phyloP scores from a whole-genome alignment of 2,797 vertebrate species.

The Enteromius viviparus region DNA sequence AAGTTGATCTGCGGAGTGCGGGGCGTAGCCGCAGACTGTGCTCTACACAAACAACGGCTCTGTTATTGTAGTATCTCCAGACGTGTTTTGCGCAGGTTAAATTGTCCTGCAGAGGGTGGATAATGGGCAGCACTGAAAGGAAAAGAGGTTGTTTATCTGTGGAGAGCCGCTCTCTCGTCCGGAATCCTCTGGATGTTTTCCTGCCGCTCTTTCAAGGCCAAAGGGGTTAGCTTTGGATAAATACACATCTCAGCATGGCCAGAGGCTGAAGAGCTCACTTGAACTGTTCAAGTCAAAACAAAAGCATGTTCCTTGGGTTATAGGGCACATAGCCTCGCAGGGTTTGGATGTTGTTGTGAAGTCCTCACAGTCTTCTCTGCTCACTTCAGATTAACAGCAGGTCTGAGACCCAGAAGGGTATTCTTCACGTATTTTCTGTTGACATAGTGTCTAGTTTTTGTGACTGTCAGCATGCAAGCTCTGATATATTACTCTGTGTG shows the following conservation, averaged over 20 bases:
- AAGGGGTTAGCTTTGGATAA: constrained; percentile 10
- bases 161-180: neutral
- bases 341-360: neutral
- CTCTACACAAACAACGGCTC: constrained; percentile 13
- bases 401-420: neutral
- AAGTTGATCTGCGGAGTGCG: neutral
- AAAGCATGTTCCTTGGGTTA: constrained; percentile 2
- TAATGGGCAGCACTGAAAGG: neutral
- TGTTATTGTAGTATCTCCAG: constrained; percentile 7
- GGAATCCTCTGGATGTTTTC: neutral
- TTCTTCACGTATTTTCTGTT: neutral
- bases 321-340: neutral
- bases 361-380: neutral
- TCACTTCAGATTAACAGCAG: neutral
- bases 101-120: neutral
- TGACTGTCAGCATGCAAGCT: neutral
- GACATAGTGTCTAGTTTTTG: too few species aligned
- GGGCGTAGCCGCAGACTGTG: neutral
- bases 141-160: constrained; percentile 21
- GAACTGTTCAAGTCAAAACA: constrained; percentile 29
- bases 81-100: neutral
- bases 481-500: neutral
- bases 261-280: constrained; percentile 18
- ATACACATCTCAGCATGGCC: constrained; percentile 6
- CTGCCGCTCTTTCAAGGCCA: neutral